Evolutionary conservation across 2,797 vertebrate species (phyloP).

Genomic region (Erethizon dorsatum): DNA sequence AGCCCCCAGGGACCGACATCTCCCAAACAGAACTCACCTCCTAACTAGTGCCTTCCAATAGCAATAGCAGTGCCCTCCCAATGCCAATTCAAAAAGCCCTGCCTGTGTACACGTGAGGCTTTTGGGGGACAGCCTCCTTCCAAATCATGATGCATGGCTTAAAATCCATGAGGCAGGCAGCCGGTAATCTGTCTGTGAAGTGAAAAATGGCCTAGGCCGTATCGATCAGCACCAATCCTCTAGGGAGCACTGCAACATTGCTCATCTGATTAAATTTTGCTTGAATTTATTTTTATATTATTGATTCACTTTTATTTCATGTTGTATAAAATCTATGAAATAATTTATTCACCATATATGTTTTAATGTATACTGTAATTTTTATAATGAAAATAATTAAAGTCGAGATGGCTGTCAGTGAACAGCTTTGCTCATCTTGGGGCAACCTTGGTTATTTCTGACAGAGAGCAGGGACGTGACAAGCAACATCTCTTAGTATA

Average conservation of each 20-base stretch:
- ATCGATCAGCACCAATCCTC: not conserved
- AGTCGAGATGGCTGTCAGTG: not conserved
- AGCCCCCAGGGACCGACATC: not conserved
- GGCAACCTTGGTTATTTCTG: not conserved
- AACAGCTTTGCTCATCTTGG: not conserved
- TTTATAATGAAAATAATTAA: slow-evolving; percentile 62
- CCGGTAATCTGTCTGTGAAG: not conserved
- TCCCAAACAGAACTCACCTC: not conserved
- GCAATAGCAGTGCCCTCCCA: not conserved
- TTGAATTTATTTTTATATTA: not conserved
- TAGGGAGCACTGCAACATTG: not conserved
- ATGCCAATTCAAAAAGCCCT: not conserved
- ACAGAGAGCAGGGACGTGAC: not conserved
- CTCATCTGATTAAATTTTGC: not conserved
- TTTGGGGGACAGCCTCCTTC: not conserved
- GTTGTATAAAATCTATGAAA: not conserved
- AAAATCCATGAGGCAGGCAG: not conserved
- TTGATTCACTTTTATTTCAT: slow-evolving; percentile 4
- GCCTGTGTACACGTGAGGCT: not conserved
- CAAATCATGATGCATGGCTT: not conserved
- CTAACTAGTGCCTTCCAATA: not conserved
- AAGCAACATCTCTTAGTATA: not conserved
- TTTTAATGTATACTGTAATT: not conserved
- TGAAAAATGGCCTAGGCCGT: not conserved
- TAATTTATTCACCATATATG: slow-evolving; percentile 6